Evolutionary conservation across 2,888 invertebrate species (phyloP), one percentile per base, ranked within the genome.

Genomic region (Drosophila robusta): DNA sequence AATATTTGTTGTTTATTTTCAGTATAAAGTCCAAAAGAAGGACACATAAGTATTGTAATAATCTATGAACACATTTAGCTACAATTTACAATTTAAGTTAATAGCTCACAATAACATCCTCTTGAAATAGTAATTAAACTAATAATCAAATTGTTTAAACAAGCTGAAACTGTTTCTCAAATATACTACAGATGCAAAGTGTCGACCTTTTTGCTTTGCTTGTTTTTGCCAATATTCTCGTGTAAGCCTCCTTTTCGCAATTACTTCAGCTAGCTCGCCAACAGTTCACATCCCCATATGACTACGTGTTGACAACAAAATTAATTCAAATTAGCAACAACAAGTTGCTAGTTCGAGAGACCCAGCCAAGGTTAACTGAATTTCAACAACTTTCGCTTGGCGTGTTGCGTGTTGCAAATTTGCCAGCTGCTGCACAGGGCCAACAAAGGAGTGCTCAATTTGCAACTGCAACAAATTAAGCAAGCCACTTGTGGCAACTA

Each of bases 221-320:
- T 14, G 32, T 39, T 42, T 49, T 42, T 36, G 22, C 51, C 65
- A 63, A 36, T 63, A 22, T 32, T 63, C 42, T 22, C n/a, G 22
- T 22, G 16, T n/a, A 32, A 32, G 63, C 24, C 38, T 32, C 22
- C 22, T n/a, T 11, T 14, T 42, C 1, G 12, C 41, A 52, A 45
- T 22, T 58, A 36, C 66, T 24, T 45, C 42, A 49, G 47, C 42
- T 54, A 55, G 57, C 47, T 64, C 51, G 85, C 55, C 70, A 81
- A 79, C 86, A 70, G 66, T 82, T 85, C 76, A 76, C 88, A 87
- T 75, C 76, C 82, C 78, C 62, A 66, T 80, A 77, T 83, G 77
- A 83, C 67, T 63, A 84, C 66, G 83, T 84, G 83, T 88, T 84
- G 83, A 84, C 83, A 84, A 83, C 80, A 84, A 84, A 84, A 84